Percentiles rank a stretch among this genome's conserved stretches.
Conservation (phyloP, 2,797 vertebrate species). For the Tachyglossus aculeatus region DNA sequence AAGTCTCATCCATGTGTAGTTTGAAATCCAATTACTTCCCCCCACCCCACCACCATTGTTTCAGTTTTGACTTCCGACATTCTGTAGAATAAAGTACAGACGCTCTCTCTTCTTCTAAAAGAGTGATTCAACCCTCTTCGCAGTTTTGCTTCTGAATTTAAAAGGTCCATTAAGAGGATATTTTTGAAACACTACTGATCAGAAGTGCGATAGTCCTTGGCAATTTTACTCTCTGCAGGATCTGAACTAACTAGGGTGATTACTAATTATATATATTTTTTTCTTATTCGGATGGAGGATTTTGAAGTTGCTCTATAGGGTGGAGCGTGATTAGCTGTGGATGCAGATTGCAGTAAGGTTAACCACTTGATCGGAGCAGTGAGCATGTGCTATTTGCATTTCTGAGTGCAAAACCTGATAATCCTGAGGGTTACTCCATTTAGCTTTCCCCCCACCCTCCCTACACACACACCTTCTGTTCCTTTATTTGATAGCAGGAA, state of each 20-base stretch:
- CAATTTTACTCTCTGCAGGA: slow-evolving; percentile 21
- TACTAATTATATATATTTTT: slow-evolving; percentile 27
- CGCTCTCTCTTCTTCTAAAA: neutral
- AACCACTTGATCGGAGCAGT: neutral
- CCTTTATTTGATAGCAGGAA: neutral
- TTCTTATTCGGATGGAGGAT: slow-evolving; percentile 27
- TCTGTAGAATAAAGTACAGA: accelerated
- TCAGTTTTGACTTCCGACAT: neutral
- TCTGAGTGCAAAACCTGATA: neutral
- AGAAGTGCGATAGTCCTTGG: slow-evolving; percentile 1
- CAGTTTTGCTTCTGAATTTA: neutral
- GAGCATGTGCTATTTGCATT: neutral
- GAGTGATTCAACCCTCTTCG: neutral
- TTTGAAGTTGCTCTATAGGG: slow-evolving; percentile 1
- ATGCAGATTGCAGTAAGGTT: neutral
- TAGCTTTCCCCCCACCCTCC: too few species aligned
- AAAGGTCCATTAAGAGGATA: neutral
- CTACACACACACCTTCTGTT: neutral
- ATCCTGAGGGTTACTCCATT: neutral
- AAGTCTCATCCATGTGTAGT: neutral
- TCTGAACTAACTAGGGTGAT: slow-evolving; percentile 21
- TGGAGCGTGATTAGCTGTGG: neutral
- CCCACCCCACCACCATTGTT: neutral
- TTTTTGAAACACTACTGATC: slow-evolving; percentile 18
- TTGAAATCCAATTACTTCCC: neutral